These are phyloP conservation scores for Spongilla lacustris DNA, from an alignment of 37 sponge, comb jelly and placozoan genomes.

Conservation along the genomic window DNA sequence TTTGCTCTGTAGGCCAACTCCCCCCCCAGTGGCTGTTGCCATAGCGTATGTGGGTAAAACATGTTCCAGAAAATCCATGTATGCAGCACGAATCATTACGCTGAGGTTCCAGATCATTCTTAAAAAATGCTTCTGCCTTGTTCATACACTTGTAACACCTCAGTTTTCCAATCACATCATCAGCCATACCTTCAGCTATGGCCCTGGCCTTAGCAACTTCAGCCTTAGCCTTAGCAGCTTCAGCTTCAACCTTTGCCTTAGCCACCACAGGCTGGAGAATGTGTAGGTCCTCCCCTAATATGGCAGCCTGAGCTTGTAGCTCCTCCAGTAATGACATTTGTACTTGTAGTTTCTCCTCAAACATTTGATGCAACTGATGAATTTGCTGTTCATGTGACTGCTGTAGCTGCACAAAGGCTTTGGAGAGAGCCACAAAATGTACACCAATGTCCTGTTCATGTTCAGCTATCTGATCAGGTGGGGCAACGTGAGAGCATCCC, in stretches of 20 bases:
- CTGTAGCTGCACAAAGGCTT: background rate
- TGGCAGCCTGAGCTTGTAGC: background rate
- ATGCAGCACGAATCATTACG: too few relatives aligned
- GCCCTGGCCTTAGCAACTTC: background rate
- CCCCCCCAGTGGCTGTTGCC: too few relatives aligned
- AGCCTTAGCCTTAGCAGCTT: background rate
- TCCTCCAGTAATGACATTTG: background rate
- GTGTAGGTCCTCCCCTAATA: background rate
- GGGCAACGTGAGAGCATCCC: background rate
- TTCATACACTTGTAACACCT: too few relatives aligned
- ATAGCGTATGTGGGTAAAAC: too few relatives aligned
- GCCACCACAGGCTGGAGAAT: too few relatives aligned
- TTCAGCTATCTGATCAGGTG: background rate
- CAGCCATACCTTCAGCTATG: too few relatives aligned
- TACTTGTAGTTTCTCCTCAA: background rate
- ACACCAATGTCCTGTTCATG: background rate
- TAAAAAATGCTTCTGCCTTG: too few relatives aligned
- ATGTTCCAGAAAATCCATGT: too few relatives aligned
- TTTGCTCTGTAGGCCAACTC: too few relatives aligned
- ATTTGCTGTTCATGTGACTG: background rate
- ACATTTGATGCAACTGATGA: background rate
- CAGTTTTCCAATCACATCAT: too few relatives aligned
- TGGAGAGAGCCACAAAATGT: background rate
- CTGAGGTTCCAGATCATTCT: too few relatives aligned
- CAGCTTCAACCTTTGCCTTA: background rate